phyloP scores from a whole-genome alignment of 2,797 vertebrate genomes.

The Clarias laeviceps region DNA sequence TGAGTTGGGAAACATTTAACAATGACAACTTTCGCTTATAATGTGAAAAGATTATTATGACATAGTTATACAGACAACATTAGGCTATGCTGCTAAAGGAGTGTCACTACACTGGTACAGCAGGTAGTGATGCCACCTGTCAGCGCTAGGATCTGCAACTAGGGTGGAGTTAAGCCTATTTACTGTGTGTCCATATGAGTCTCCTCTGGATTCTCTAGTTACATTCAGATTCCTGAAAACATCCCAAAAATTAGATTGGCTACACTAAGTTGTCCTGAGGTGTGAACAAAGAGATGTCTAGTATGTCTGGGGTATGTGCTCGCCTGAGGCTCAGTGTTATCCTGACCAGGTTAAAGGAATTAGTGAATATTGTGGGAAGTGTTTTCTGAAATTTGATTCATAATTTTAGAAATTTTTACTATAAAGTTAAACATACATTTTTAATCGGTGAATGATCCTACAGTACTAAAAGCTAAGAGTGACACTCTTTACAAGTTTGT shows the following conservation, averaged over 20 bases:
- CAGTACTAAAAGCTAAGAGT: neutral
- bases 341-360: neutral
- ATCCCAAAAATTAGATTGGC: neutral
- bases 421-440: neutral
- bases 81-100: neutral
- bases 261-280: neutral
- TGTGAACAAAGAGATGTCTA: neutral
- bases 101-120: neutral
- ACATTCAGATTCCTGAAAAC: neutral
- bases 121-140: neutral
- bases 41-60: neutral
- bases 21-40: neutral
- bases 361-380: neutral
- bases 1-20: neutral
- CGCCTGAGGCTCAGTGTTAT: neutral
- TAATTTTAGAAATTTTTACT: neutral
- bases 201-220: neutral
- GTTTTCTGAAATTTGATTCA: neutral
- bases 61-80: constrained; percentile 1
- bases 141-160: neutral
- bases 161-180: neutral
- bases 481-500: neutral
- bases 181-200: neutral
- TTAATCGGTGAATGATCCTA: neutral
- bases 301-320: neutral